Evolutionary conservation across 2,888 invertebrate species (phyloP), one percentile per base, ranked within the genome.

Genomic region (Seira sanloemensis): DNA sequence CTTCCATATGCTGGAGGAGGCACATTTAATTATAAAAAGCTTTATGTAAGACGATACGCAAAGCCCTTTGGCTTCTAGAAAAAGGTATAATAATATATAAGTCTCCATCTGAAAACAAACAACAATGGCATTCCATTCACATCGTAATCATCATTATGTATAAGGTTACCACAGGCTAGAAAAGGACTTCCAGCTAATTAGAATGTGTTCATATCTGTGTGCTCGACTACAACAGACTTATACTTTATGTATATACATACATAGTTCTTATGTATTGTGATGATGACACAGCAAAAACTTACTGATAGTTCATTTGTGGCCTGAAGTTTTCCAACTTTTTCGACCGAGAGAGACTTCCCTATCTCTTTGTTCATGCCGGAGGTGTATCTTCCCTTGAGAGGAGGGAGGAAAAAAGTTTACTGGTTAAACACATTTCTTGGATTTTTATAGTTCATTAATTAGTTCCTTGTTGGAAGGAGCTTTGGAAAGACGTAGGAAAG

Each of bases 361-460:
- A n/a, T 18, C 19, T 62, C 18, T 58, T 58, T 58, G 58, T 58
- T 58, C 9, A 58, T 58, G 58, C 58, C 16, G n/a, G 37, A 12
- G 21, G 50, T 66, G 58, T 24, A 65, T 77, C 58, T 67, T 46
- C 78, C 78, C 46, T 58, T n/a, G 58, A 58, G 58, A 18, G n/a
- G 58, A 18, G n/a, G 37, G 37, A 46, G 66, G 25, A 19, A 62
- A 78, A 79, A 79, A 9, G 24, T 79, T 79, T 78, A 37, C 23
- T 71, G n/a, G 68, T 25, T 27, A 62, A 79, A 72, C 72, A 72
- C 72, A 79, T 72, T 79, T 79, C 50, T 73, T 66, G 78, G 78
- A 67, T 73, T 79, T 79, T 79, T 78, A 79, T 79, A 79, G 78
- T 79, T 73, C 78, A 79, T 79, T 79, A 79, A 79, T 79, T 79